Percentiles rank a stretch among this genome's conserved stretches.
phyloP scores from a whole-genome alignment of 2,888 invertebrate species.

The Lomographa bimaculata region DNA sequence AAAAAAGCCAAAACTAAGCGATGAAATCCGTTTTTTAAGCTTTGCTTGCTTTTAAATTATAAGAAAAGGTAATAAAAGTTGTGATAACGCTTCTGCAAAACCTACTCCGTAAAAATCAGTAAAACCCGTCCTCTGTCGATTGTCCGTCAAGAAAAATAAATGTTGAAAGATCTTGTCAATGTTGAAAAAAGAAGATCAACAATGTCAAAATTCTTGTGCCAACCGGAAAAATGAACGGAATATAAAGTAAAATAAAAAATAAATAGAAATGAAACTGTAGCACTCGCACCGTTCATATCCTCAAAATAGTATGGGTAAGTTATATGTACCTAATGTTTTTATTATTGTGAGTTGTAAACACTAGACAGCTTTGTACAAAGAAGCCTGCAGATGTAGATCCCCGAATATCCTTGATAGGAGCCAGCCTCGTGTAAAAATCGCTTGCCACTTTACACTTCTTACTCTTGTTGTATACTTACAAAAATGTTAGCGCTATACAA shows the following conservation, averaged over 20 bases:
- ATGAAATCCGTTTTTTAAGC: no score
- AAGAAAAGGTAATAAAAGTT: no score
- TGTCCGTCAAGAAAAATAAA: conserved; percentile 21
- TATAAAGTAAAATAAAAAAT: conserved; percentile 34
- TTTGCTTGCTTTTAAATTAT: no score
- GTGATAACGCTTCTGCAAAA: no score
- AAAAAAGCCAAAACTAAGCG: no score
- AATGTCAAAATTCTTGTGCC: conserved; percentile 54
- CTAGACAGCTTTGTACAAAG: conserved; percentile 74
- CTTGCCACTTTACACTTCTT: conserved; percentile 52
- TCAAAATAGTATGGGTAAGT: conserved; percentile 66
- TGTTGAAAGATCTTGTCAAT: conserved; percentile 52
- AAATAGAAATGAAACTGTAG: conserved; percentile 38
- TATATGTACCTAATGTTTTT: conserved; percentile 14
- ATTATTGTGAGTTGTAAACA: conserved; percentile 34
- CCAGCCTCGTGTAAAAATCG: conserved; percentile 50
- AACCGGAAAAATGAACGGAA: conserved; percentile 35
- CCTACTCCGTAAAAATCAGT: no score
- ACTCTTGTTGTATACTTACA: conserved; percentile 1
- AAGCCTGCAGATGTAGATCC: conserved; percentile 53
- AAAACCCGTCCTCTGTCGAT: no score
- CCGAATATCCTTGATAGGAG: conserved; percentile 42
- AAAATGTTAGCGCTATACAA: conserved; percentile 46
- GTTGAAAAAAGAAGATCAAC: conserved; percentile 71
- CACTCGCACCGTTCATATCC: conserved; percentile 15